Conservation (phyloP, 2,113 vertebrate genomes). For the Damaliscus lunatus region DNA sequence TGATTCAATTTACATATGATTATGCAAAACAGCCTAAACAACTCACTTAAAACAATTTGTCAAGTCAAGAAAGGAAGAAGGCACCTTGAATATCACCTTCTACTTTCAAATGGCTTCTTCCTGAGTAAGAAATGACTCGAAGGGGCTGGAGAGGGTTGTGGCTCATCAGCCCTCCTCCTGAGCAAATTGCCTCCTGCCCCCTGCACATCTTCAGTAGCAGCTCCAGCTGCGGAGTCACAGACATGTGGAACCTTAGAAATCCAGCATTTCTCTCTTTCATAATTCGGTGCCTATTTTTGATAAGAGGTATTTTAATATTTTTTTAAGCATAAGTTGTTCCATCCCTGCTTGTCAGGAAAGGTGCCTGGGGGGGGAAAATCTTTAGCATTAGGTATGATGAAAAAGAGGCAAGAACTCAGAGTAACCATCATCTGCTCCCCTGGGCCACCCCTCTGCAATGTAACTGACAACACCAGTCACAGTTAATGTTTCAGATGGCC, state of each 20-base stretch:
- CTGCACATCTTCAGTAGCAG: neutral
- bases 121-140: neutral
- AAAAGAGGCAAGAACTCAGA: neutral
- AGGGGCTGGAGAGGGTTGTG: neutral
- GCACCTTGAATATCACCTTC: conserved; percentile 25
- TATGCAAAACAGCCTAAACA: conserved; percentile 50
- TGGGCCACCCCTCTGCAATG: neutral
- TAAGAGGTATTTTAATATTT: neutral
- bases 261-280: neutral
- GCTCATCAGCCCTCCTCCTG: neutral
- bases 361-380: neutral
- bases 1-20: conserved; percentile 57
- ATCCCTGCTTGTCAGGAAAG: neutral
- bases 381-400: neutral
- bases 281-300: neutral
- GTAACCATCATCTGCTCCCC: neutral
- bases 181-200: too few species aligned
- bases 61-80: neutral
- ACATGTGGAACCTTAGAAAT: neutral
- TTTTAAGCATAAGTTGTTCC: neutral
- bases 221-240: neutral
- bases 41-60: conserved; percentile 14
- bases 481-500: neutral
- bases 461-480: neutral
- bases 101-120: neutral